A percentile compares a stretch with the other conserved stretches of the same genome.
These are phyloP conservation scores for Uropsilus gracilis DNA, from an alignment of 2,113 vertebrate genomes.

Conservation along the genomic window DNA sequence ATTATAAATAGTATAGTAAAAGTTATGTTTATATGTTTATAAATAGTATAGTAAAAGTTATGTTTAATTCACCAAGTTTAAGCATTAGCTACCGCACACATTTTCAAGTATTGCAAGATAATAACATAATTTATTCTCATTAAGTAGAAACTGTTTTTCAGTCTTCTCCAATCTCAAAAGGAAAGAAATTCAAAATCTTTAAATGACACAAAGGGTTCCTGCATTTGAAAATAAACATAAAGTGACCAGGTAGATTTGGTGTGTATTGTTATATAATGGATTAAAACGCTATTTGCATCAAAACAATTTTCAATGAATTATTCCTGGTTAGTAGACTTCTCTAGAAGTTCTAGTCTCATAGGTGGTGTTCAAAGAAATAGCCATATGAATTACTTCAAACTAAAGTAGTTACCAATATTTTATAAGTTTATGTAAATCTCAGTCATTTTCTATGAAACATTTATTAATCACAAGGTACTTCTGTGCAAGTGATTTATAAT, in stretches of 20 bases:
- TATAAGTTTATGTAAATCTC: neutral
- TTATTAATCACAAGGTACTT: neutral
- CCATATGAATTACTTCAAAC: conserved; percentile 9
- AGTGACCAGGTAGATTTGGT: neutral
- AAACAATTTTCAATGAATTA: neutral
- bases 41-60: neutral
- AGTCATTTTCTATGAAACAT: neutral
- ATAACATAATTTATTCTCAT: conserved; percentile 11
- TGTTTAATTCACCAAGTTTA: conserved; percentile 43
- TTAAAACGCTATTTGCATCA: neutral
- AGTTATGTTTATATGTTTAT: neutral
- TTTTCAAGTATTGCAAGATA: conserved; percentile 19
- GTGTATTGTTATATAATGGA: neutral
- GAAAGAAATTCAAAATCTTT: neutral
- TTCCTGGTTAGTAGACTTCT: neutral
- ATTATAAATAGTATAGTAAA: neutral
- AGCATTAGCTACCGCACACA: neutral
- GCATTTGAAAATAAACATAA: neutral
- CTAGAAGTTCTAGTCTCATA: neutral
- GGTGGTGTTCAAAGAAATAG: neutral
- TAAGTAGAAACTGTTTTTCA: neutral
- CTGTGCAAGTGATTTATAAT: neutral
- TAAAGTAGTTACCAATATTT: neutral
- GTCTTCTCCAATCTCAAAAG: neutral
- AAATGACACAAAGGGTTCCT: neutral